Percentiles rank a stretch among this genome's conserved stretches.
Evolutionary conservation across 2,888 invertebrate species (phyloP).

Genomic region (Acrobasis suavella): DNA sequence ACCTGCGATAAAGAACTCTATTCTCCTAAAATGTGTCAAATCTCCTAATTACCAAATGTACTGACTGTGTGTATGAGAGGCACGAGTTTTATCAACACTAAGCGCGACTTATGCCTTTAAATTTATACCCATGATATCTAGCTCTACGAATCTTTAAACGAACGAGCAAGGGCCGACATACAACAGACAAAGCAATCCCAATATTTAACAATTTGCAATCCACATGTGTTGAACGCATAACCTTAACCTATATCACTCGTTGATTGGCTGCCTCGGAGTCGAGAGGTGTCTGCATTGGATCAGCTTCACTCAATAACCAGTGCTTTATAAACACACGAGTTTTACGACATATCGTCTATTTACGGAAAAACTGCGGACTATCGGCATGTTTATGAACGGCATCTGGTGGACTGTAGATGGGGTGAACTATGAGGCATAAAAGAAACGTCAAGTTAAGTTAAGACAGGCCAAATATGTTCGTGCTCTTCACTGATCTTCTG

Average conservation of each 20-base stretch:
- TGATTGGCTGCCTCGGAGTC: background rate
- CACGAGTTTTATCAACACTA: too few relatives aligned
- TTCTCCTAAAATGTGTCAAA: too few relatives aligned
- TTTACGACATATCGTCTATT: constrained; percentile 22
- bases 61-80: too few relatives aligned
- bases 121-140: background rate
- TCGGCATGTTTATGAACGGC: constrained; percentile 4
- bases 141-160: background rate
- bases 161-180: background rate
- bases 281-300: constrained; percentile 6
- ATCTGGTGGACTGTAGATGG: background rate
- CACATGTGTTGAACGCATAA: too few relatives aligned
- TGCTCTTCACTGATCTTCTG: too few relatives aligned
- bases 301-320: constrained; percentile 18
- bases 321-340: constrained; percentile 11
- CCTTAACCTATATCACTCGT: constrained; percentile 8
- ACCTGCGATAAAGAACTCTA: too few relatives aligned
- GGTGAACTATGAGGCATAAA: background rate
- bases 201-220: background rate
- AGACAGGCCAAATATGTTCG: background rate
- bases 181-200: too few relatives aligned
- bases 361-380: constrained; percentile 15
- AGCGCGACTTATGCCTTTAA: background rate
- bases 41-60: too few relatives aligned
- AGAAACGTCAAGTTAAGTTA: background rate